Evolutionary conservation across 2,888 invertebrate genomes (phyloP), one percentile per base, ranked within the genome.

Genomic region (Drosophila cracens): DNA sequence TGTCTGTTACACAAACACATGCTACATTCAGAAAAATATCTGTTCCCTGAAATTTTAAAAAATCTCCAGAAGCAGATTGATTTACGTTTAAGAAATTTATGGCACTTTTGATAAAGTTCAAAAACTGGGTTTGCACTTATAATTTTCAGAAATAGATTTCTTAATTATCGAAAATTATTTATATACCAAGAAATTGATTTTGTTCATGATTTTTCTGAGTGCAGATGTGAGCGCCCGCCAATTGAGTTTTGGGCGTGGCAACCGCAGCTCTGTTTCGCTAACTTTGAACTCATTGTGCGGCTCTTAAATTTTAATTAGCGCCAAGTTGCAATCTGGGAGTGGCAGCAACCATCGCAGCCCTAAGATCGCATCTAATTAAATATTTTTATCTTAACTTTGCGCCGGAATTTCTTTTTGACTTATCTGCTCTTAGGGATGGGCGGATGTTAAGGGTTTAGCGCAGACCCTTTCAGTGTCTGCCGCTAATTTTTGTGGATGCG

Each of bases 281-380:
- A 87, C 89, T 90, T 90, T 86, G 73, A 71, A 80, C 90, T 88
- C 89, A 86, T 86, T 90, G 90, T 87, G 87, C 84, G 87, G 86
- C 82, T 90, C 86, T 86, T 90, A 88, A 86, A 90, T 88, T 90
- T 87, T 90, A 87, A 87, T 87, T 87, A 90, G 82, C 90, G 81
- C 61, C 81, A 85, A 87, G 79, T 72, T 77, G 74, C 79, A 74
- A 69, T 66, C 74, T 61, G 75, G 36, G 36, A 53, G 60, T 66
- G 69, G 79, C 72, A 73, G 70, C 74, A 53, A 64, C 74, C 63
- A 53, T 29, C 70, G 71, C 63, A 62, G 67, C 74, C 81, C 63
- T 74, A 68, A 70, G 75, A 80, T 75, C 74, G 78, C 78, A 70
- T 76, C 70, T 78, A 90, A 89, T 90, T 87, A 82, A 83, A 90